Base-by-base conservation (phyloP, 2,888 invertebrate species). In the Nemoura dubitans region DNA sequence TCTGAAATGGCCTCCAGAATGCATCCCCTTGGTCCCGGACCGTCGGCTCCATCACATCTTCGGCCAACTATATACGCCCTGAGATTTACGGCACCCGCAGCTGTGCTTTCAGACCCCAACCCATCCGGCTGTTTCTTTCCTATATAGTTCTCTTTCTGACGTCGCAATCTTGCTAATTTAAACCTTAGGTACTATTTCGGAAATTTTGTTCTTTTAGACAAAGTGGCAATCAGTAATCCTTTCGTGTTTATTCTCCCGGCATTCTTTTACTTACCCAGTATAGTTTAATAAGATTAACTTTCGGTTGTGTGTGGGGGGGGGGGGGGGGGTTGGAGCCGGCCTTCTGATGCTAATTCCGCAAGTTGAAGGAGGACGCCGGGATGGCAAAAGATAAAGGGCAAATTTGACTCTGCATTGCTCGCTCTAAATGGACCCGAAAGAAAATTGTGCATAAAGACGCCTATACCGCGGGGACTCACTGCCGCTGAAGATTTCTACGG, bases 241-340 rank as follows among this genome's bases (percentile, higher is more conserved):
- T 78, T 78, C 78, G 28, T 27, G 78, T 78, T n/a, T 78, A 78
- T 78, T 78, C 26, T 78, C 78, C 27, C n/a, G 78, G 27, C 26
- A 6, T 25, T 27, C 81, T 30, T 81, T 81, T 27, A 2, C 28
- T 5, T n/a, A 5, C 5, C 30, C 81, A 36, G 36, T 14, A 21
- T 59, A 3, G 59, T 21, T n/a, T 21, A 81, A 81, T 81, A 81
- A 30, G 81, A 81, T 29, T 81, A 81, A 81, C 29, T 81, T 30
- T 26, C 7, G 27, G n/a, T n/a, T n/a, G n/a, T n/a, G n/a, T n/a
- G n/a, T n/a, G n/a, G n/a, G n/a, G n/a, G n/a, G n/a, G n/a, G n/a
- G n/a, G n/a, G n/a, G n/a, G n/a, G 5, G 7, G 27, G 16, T 0
- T 7, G 21, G 81, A 29, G 10, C 10, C 81, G 81, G 81, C 16